phyloP scores from a whole-genome alignment of 2,797 vertebrate genomes.

The Chrosomus eos region DNA sequence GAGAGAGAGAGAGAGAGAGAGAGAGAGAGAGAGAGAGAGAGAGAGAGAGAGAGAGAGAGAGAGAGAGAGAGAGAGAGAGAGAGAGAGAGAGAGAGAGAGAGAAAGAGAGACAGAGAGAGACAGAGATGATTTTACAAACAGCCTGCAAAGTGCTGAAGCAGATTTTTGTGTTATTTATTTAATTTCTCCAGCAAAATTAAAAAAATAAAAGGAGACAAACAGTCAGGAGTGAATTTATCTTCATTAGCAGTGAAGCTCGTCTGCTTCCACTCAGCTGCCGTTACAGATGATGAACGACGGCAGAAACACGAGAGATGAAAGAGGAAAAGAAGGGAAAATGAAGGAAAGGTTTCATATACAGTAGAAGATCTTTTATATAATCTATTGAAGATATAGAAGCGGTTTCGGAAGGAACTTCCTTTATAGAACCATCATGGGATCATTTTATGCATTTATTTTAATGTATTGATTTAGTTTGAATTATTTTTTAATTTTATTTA shows the following conservation, averaged over 20 bases:
- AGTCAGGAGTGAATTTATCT: constrained; percentile 54
- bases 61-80: constrained; percentile 65
- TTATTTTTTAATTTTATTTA: too few species aligned
- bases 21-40: constrained; percentile 70
- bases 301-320: neutral
- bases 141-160: constrained; percentile 42
- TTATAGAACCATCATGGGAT: too few species aligned
- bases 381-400: too few species aligned
- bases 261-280: constrained; percentile 35
- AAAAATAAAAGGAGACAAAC: constrained; percentile 18
- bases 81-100: constrained; percentile 70
- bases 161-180: constrained; percentile 25
- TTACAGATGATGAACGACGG: constrained; percentile 36
- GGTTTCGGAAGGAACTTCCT: too few species aligned
- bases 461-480: too few species aligned
- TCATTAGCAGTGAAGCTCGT: constrained; percentile 52
- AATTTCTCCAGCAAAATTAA: constrained; percentile 25
- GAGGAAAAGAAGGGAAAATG: too few species aligned
- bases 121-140: constrained; percentile 75
- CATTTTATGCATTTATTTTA: too few species aligned
- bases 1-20: constrained; percentile 66
- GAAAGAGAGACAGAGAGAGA: constrained; percentile 68
- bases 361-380: too few species aligned
- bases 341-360: too few species aligned
- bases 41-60: constrained; percentile 68